Conservation (phyloP, 2,113 vertebrate genomes). For the Dipodomys merriami region DNA sequence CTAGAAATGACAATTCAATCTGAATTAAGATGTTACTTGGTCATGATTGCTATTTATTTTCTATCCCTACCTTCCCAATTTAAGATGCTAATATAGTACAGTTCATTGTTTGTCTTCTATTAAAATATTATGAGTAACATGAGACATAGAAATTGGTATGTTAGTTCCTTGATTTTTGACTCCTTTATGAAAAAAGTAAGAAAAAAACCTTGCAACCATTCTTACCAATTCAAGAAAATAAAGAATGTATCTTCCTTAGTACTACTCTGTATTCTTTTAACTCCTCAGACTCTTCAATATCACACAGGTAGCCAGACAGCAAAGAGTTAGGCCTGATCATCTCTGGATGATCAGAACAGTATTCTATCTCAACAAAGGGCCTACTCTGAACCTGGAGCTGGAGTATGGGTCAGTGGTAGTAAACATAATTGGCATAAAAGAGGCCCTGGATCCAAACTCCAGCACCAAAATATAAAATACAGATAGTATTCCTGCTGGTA, state of each 20-base stretch:
- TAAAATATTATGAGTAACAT: too few species aligned
- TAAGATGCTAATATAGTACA: background rate
- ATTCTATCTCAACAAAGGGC: background rate
- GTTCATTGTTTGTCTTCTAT: background rate
- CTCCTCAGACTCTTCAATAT: background rate
- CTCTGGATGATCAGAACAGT: background rate
- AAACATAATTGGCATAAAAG: too few species aligned
- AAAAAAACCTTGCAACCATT: background rate
- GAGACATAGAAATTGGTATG: slow-evolving; percentile 10
- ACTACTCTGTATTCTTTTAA: slow-evolving; percentile 2
- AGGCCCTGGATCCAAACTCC: background rate
- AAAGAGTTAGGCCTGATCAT: background rate
- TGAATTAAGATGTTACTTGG: background rate
- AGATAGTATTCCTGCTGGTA: background rate
- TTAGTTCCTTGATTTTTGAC: slow-evolving; percentile 6
- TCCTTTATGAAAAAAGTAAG: slow-evolving; percentile 26
- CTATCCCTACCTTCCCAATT: background rate
- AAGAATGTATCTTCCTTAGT: background rate
- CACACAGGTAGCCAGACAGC: background rate
- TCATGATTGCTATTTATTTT: background rate
- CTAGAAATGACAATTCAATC: slow-evolving; percentile 40
- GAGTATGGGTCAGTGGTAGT: background rate
- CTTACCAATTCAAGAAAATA: background rate
- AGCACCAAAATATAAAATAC: background rate
- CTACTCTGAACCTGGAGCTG: background rate